A percentile compares a stretch with the other conserved stretches of the same genome.
Evolutionary conservation across 2,113 vertebrate species (phyloP).

Genomic region (Sitta europaea): DNA sequence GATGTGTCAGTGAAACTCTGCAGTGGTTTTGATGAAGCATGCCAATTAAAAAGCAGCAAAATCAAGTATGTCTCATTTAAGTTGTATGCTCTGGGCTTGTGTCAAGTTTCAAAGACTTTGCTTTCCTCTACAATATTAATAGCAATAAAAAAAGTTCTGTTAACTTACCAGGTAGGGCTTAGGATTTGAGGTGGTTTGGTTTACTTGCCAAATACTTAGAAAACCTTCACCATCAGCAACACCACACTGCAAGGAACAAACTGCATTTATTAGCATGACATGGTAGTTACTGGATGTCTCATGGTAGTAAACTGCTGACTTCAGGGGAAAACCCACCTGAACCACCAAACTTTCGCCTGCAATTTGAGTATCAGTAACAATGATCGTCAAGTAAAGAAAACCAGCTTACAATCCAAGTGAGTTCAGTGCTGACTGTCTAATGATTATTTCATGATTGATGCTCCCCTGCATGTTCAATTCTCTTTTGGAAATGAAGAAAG

Average conservation of each 20-base stretch:
- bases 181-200: slow-evolving; percentile 92
- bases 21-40: not conserved
- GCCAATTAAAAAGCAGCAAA: not conserved
- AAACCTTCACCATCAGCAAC: slow-evolving; percentile 97
- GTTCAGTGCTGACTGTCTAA: not conserved
- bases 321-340: not conserved
- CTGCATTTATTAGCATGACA: not conserved
- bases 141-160: not conserved
- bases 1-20: not conserved
- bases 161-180: slow-evolving; percentile 94
- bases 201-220: slow-evolving; percentile 98
- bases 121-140: not conserved
- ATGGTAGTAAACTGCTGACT: not conserved
- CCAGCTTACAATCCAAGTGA: not conserved
- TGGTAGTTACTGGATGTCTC: not conserved
- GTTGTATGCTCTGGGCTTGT: not conserved
- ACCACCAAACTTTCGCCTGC: not conserved
- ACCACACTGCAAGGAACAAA: slow-evolving; percentile 81
- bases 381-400: not conserved
- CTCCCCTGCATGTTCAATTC: not conserved
- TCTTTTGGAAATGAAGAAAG: not conserved
- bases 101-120: not conserved
- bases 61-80: not conserved
- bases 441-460: not conserved
- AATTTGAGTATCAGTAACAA: not conserved